Conservation (phyloP, 2,797 vertebrate species). For the Gallinago nigripennis region DNA sequence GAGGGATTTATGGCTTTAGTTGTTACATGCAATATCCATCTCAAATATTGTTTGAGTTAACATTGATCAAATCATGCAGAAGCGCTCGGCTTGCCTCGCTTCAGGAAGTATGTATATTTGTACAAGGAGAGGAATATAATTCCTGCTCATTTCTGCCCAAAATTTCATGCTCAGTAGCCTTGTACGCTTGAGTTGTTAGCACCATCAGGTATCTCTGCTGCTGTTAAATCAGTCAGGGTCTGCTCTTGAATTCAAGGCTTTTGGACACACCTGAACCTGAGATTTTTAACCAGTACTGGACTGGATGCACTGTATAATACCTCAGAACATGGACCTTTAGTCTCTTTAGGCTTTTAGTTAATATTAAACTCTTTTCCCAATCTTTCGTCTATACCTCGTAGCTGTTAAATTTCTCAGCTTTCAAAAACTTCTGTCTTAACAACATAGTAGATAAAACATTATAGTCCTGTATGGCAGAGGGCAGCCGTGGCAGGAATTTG, state of each 20-base stretch:
- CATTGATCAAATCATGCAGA: neutral
- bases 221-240: neutral
- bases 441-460: neutral
- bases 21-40: neutral
- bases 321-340: neutral
- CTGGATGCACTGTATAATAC: neutral
- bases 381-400: neutral
- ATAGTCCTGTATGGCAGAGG: neutral
- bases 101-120: neutral
- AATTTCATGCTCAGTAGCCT: neutral
- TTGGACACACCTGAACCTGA: neutral
- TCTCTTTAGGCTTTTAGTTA: neutral
- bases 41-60: neutral
- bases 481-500: neutral
- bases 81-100: rapidly evolving
- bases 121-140: neutral
- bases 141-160: neutral
- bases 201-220: neutral
- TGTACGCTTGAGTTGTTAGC: neutral
- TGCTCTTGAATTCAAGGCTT: neutral
- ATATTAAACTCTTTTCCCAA: neutral
- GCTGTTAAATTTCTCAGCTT: neutral
- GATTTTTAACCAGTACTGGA: neutral
- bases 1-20: neutral
- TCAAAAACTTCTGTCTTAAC: neutral